A percentile compares a stretch with the other conserved stretches of the same genome.
Evolutionary conservation across 2,113 vertebrate genomes (phyloP).

Genomic region (Aldabrachelys gigantea): DNA sequence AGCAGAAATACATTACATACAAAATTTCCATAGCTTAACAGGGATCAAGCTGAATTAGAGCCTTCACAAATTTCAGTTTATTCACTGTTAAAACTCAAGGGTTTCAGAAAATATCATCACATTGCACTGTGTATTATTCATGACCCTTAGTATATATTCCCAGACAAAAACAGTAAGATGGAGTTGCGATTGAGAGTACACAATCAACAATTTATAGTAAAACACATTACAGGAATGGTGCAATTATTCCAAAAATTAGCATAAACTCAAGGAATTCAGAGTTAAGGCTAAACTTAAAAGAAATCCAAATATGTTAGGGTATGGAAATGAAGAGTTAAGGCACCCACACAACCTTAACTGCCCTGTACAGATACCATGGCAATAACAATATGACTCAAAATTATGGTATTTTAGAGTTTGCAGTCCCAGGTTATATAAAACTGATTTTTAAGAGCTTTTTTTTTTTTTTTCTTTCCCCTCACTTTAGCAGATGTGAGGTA

Average conservation of each 20-base stretch:
- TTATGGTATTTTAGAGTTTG: neutral
- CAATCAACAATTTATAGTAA: neutral
- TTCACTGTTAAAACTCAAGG: neutral
- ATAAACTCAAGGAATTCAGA: neutral
- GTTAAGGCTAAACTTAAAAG: neutral
- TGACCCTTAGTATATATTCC: neutral
- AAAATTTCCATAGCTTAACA: neutral
- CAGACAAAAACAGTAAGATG: neutral
- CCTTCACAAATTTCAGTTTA: neutral
- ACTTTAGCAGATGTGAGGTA: neutral
- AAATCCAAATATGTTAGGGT: neutral
- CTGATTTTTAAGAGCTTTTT: neutral
- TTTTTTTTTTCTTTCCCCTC: neutral
- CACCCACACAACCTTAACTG: neutral
- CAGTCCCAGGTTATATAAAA: neutral
- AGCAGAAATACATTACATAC: neutral
- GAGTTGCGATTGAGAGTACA: neutral
- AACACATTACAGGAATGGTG: rapidly evolving
- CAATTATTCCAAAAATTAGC: neutral
- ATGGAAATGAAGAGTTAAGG: neutral
- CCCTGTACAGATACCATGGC: neutral
- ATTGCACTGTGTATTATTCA: neutral
- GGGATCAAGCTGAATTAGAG: neutral
- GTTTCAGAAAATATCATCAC: neutral
- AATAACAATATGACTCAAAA: neutral